These are phyloP conservation scores for Caenorhabditis sulstoni DNA, from an alignment of 2,888 invertebrate genomes.

Conservation along the genomic window DNA sequence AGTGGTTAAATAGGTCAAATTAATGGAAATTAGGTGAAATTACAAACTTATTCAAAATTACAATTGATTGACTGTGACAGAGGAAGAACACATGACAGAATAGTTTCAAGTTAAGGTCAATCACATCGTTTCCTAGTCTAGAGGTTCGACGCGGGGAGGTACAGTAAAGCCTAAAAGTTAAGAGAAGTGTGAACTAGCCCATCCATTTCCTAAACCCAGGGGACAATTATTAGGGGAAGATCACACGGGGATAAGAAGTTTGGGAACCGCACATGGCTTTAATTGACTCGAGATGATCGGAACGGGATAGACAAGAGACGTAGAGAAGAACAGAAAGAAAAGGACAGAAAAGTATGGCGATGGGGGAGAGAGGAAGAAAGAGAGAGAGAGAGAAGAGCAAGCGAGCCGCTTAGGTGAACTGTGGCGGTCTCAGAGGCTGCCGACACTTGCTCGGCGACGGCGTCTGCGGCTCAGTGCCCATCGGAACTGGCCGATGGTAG, in stretches of 20 bases:
- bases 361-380: background rate
- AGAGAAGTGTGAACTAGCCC: conserved; percentile 41
- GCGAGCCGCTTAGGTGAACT: background rate
- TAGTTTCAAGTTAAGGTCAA: conserved; percentile 29
- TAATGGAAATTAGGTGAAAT: background rate
- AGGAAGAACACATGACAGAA: background rate
- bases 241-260: conserved; percentile 25
- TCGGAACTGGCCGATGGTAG: background rate
- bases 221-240: conserved; percentile 13
- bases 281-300: no score
- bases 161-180: conserved; percentile 11
- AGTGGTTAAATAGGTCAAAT: conserved; percentile 33
- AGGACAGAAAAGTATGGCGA: conserved; percentile 22
- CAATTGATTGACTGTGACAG: conserved; percentile 19
- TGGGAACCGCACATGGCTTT: conserved; percentile 10
- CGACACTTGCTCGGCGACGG: background rate
- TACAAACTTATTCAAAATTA: background rate
- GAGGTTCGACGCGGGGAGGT: background rate
- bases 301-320: background rate
- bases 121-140: conserved; percentile 10
- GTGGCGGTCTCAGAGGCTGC: background rate
- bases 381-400: conserved; percentile 6
- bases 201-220: conserved; percentile 43
- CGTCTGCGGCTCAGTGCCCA: background rate
- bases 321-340: background rate